Percentiles rank a stretch among this genome's conserved stretches.
phyloP scores from a whole-genome alignment of 2,113 vertebrate species.

The Progne subis region DNA sequence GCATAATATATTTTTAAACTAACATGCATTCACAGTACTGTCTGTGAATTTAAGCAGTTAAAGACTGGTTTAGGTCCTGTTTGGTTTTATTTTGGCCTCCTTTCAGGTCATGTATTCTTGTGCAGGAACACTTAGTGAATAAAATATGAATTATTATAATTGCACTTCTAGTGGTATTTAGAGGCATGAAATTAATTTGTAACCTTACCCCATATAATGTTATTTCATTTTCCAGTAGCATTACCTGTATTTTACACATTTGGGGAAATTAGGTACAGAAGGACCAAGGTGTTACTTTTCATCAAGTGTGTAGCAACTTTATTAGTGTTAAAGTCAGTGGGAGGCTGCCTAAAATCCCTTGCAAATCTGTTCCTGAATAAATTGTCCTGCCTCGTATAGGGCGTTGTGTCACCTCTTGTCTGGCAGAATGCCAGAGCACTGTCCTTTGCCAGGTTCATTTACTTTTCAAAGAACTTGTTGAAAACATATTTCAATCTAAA shows the following conservation, averaged over 20 bases:
- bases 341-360: neutral
- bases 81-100: neutral
- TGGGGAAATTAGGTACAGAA: neutral
- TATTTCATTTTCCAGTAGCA: neutral
- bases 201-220: neutral
- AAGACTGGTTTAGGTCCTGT: neutral
- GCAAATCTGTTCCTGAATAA: neutral
- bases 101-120: neutral
- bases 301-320: neutral
- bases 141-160: neutral
- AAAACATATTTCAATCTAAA: neutral
- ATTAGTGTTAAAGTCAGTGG: neutral
- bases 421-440: neutral
- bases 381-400: neutral
- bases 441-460: neutral
- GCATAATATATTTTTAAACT: neutral
- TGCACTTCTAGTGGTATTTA: neutral
- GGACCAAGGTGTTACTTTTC: neutral
- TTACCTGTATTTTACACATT: neutral
- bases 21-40: fast-evolving
- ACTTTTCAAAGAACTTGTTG: neutral
- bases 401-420: neutral
- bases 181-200: neutral
- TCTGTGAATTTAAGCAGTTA: neutral
- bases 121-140: neutral